These are phyloP conservation scores for Silvanus unidentatus DNA, from an alignment of 2,888 invertebrate species.

Conservation along the genomic window DNA sequence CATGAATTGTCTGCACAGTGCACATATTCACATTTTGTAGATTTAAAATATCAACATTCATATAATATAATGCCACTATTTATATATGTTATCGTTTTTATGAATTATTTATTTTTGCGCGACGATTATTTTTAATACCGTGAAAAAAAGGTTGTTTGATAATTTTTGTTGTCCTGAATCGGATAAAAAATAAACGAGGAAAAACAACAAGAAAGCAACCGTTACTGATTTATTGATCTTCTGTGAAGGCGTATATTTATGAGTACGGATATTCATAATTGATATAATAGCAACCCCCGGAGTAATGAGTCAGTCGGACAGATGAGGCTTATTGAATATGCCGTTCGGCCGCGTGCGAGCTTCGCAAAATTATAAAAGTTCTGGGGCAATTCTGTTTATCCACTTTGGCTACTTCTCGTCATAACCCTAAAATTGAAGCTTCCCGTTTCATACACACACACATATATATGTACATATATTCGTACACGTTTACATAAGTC, in stretches of 20 bases:
- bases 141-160: too few relatives aligned
- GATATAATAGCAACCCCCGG: constrained; percentile 40
- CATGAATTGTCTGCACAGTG: constrained; percentile 34
- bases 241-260: constrained; percentile 23
- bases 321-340: constrained; percentile 20
- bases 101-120: constrained; percentile 28
- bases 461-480: constrained; percentile 6
- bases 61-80: constrained; percentile 32
- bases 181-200: too few relatives aligned
- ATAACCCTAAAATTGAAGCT: constrained; percentile 16
- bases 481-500: constrained; percentile 1
- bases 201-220: not conserved
- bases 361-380: constrained; percentile 17
- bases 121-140: not conserved
- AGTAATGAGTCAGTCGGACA: constrained; percentile 43
- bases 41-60: constrained; percentile 32
- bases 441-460: not conserved
- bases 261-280: constrained; percentile 39
- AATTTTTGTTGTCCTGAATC: too few relatives aligned
- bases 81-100: constrained; percentile 21
- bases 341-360: constrained; percentile 9
- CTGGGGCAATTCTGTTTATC: constrained; percentile 18
- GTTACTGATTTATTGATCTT: constrained; percentile 12
- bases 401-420: constrained; percentile 14
- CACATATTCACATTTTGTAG: constrained; percentile 30